Conservation (phyloP, 2,113 vertebrate genomes). For the Lycaon pictus region DNA sequence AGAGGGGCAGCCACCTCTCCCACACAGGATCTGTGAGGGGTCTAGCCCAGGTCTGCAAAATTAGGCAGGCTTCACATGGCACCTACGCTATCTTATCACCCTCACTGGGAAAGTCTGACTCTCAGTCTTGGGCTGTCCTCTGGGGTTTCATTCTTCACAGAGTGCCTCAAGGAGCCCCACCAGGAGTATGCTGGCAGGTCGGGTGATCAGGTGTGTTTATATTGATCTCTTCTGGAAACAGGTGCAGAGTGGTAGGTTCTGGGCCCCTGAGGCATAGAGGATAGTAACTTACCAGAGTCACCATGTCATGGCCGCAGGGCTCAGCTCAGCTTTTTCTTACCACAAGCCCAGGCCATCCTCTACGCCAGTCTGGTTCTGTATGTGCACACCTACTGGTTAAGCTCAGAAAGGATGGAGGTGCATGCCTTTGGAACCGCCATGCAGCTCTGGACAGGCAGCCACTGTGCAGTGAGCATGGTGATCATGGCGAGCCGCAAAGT, state of each 20-base stretch:
- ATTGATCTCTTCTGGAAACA: background rate
- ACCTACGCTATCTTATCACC: background rate
- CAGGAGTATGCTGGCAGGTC: background rate
- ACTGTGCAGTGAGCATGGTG: background rate
- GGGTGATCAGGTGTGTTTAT: background rate
- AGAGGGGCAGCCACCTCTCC: background rate
- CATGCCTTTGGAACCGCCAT: background rate
- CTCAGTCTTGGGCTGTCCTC: background rate
- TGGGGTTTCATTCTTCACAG: background rate
- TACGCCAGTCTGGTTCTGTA: background rate
- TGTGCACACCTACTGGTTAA: accelerated
- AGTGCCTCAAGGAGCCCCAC: background rate
- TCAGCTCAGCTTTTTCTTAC: too few relatives aligned
- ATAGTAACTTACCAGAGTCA: background rate
- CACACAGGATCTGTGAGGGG: background rate
- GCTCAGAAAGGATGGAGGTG: background rate
- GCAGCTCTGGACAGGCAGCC: background rate
- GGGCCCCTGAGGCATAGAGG: background rate
- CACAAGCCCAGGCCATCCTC: background rate
- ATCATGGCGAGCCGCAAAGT: background rate
- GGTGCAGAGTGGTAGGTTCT: background rate
- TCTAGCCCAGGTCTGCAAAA: background rate
- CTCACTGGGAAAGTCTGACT: background rate
- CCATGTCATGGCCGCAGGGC: too few relatives aligned
- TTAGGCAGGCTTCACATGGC: background rate